A percentile compares a stretch with the other conserved stretches of the same genome.
phyloP scores from a whole-genome alignment of 2,888 invertebrate species.

The Nymphalis polychloros region DNA sequence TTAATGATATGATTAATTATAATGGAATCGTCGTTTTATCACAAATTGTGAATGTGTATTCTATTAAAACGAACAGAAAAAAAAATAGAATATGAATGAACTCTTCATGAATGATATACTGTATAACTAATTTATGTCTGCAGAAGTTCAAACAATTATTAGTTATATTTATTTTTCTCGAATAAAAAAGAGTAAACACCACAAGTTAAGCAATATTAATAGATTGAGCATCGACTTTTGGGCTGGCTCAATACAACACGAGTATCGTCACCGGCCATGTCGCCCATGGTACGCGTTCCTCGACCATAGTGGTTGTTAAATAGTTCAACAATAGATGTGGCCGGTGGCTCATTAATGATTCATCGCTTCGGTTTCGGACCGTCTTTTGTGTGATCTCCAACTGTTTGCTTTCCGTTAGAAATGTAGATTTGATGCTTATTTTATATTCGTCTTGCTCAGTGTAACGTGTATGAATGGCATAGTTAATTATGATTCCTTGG shows the following conservation, averaged over 20 bases:
- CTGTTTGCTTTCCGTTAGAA: conserved; percentile 47
- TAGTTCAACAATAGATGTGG: conserved; percentile 77
- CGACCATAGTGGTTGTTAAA: conserved; percentile 65
- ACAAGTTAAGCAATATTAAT: too few species aligned
- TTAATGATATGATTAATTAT: too few species aligned
- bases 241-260: not conserved
- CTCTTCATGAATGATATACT: too few species aligned
- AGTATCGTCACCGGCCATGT: conserved; percentile 18
- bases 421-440: conserved; percentile 42
- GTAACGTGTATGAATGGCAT: conserved; percentile 36
- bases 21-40: too few species aligned
- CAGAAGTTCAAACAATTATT: too few species aligned
- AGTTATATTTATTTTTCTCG: too few species aligned
- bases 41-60: too few species aligned
- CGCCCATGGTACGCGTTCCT: conserved; percentile 46
- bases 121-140: too few species aligned
- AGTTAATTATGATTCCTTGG: conserved; percentile 38
- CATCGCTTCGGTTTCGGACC: conserved; percentile 66
- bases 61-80: too few species aligned
- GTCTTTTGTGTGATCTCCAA: conserved; percentile 62
- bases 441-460: conserved; percentile 40
- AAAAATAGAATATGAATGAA: too few species aligned
- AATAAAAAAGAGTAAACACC: too few species aligned
- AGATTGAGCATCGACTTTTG: too few species aligned
- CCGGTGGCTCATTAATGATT: conserved; percentile 70